These are phyloP conservation scores for Amazona guildingii DNA, from an alignment of 2,113 vertebrate genomes.

Conservation along the genomic window DNA sequence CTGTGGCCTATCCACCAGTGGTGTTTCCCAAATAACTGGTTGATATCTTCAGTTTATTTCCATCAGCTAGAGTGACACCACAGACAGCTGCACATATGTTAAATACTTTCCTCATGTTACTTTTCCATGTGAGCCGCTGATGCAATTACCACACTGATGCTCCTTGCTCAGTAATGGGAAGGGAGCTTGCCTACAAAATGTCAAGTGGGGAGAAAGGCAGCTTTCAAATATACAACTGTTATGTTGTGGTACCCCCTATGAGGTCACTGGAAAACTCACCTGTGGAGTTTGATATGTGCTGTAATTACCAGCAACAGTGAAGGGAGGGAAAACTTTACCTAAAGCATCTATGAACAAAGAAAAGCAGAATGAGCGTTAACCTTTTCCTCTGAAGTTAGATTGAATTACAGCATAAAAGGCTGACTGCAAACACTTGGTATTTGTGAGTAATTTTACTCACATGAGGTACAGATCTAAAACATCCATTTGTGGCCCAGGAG, in stretches of 20 bases:
- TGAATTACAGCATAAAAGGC: neutral
- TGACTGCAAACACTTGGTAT: neutral
- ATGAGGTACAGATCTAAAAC: neutral
- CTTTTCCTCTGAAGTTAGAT: neutral
- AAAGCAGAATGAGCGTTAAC: neutral
- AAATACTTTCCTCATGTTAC: conserved; percentile 19
- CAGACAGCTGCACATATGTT: conserved; percentile 48
- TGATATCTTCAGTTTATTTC: conserved; percentile 4
- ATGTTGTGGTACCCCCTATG: neutral
- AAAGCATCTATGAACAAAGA: neutral
- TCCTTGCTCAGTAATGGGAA: neutral
- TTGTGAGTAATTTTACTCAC: neutral
- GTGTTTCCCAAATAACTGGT: neutral
- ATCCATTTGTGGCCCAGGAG: neutral
- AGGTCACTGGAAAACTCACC: neutral
- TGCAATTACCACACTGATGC: neutral
- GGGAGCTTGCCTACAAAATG: conserved; percentile 8
- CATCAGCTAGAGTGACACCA: neutral
- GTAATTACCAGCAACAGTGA: rapidly evolving
- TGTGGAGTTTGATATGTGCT: neutral
- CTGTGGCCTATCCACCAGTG: neutral
- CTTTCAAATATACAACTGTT: neutral
- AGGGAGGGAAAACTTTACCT: neutral
- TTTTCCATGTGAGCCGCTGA: conserved; percentile 15
- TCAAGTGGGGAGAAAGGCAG: neutral